phyloP scores from a whole-genome alignment of 2,797 vertebrate species.

The Takifugu rubripes region DNA sequence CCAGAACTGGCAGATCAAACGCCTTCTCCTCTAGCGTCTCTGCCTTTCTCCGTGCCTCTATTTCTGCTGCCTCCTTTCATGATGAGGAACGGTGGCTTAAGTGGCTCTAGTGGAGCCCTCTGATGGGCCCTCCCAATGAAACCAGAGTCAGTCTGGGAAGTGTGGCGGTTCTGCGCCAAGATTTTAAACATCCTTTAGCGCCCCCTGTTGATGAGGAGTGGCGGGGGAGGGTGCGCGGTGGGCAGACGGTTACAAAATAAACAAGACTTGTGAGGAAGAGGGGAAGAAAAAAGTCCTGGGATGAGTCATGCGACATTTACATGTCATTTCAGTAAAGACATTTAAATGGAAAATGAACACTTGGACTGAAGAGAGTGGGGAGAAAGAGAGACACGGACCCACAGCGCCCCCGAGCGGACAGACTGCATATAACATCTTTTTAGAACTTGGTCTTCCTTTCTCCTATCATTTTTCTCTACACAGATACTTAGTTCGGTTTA shows the following conservation, averaged over 20 bases:
- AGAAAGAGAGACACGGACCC: constrained; percentile 17
- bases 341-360: constrained; percentile 51
- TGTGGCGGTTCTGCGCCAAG: constrained; percentile 58
- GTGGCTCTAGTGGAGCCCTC: constrained; percentile 63
- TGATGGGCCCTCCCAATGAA: constrained; percentile 63
- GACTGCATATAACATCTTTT: neutral
- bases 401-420: constrained; percentile 65
- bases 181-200: constrained; percentile 21
- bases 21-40: constrained; percentile 38
- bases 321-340: constrained; percentile 49
- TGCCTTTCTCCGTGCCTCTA: constrained; percentile 49
- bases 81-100: constrained; percentile 65
- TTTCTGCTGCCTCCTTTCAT: constrained; percentile 69
- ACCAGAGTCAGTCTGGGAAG: constrained; percentile 46
- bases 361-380: neutral
- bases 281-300: neutral
- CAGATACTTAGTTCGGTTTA: constrained; percentile 7
- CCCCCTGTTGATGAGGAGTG: constrained; percentile 42
- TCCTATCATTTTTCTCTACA: neutral
- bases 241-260: neutral
- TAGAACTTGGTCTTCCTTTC: neutral
- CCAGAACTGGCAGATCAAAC: constrained; percentile 66
- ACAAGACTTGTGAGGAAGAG: neutral
- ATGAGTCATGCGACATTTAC: constrained; percentile 57
- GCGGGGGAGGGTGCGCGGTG: constrained; percentile 13